Evolutionary conservation across 2,888 invertebrate genomes (phyloP).

Genomic region (Tortrix viridana): DNA sequence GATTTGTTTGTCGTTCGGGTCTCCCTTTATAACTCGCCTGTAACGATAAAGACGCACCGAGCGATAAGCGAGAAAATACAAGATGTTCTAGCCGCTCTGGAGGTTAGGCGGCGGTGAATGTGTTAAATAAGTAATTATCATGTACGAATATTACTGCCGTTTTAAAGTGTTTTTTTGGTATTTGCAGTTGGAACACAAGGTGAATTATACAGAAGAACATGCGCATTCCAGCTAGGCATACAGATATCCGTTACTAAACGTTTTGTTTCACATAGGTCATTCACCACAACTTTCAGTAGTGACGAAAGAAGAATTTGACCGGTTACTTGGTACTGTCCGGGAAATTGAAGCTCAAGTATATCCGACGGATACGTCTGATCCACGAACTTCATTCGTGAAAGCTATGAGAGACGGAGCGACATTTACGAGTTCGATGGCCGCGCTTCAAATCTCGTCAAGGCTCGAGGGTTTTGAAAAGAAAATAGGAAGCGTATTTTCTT

Average conservation of each 20-base stretch:
- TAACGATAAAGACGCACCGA: too few species aligned
- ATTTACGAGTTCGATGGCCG: constrained; percentile 28
- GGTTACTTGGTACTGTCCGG: constrained; percentile 9
- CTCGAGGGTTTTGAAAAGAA: constrained; percentile 21
- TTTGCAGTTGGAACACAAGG: constrained; percentile 28
- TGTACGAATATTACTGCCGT: too few species aligned
- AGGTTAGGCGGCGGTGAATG: too few species aligned
- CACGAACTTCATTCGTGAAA: constrained; percentile 26
- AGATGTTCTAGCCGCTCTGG: too few species aligned
- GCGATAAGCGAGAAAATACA: too few species aligned
- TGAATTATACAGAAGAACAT: not conserved
- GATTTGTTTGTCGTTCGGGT: too few species aligned
- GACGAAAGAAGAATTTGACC: constrained; percentile 25
- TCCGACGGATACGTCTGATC: constrained; percentile 27
- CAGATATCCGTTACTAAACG: not conserved
- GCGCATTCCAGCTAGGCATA: not conserved
- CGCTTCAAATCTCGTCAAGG: constrained; percentile 26
- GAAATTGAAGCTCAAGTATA: constrained; percentile 18
- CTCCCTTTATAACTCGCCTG: too few species aligned
- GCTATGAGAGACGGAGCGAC: constrained; percentile 23
- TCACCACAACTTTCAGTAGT: constrained; percentile 16
- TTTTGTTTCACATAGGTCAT: constrained; percentile 11
- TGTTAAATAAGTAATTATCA: too few species aligned
- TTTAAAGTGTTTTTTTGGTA: not conserved
- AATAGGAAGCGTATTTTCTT: constrained; percentile 11